These are phyloP conservation scores for Chironex yamaguchii DNA, from an alignment of 30 jellyfish, hydroid and myxozoan species.

Conservation along the genomic window DNA sequence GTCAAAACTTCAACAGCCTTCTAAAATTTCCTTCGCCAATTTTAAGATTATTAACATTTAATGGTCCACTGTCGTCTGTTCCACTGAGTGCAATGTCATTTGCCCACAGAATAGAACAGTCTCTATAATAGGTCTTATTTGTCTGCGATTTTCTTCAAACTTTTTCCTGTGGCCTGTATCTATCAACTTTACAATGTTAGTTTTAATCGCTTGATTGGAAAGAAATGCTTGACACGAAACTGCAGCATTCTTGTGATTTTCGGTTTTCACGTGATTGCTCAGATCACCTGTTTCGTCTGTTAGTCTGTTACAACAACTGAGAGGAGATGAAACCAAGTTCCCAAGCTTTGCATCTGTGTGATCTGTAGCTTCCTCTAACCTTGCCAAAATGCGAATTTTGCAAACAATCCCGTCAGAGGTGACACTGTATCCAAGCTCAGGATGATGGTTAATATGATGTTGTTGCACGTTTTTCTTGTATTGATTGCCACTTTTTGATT, in stretches of 20 bases:
- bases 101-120: not conserved
- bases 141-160: not conserved
- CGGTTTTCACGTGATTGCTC: not conserved
- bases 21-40: not conserved
- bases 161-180: not conserved
- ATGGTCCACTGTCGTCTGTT: not conserved
- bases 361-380: slow-evolving; percentile 22
- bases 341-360: slow-evolving; percentile 22
- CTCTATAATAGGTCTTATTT: not conserved
- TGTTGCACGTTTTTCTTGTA: slow-evolving; percentile 2
- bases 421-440: not conserved
- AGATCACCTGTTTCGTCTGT: no score
- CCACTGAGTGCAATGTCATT: not conserved
- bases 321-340: slow-evolving; percentile 1
- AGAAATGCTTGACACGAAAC: not conserved
- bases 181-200: not conserved
- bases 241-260: not conserved
- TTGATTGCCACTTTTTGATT: not conserved
- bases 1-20: not conserved
- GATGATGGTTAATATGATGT: slow-evolving; percentile 6
- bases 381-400: not conserved
- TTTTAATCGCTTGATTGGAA: not conserved
- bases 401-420: slow-evolving; percentile 3
- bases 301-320: not conserved
- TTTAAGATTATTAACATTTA: no score